phyloP scores from a whole-genome alignment of 2,797 vertebrate species.

The Enteromius paludinosus region DNA sequence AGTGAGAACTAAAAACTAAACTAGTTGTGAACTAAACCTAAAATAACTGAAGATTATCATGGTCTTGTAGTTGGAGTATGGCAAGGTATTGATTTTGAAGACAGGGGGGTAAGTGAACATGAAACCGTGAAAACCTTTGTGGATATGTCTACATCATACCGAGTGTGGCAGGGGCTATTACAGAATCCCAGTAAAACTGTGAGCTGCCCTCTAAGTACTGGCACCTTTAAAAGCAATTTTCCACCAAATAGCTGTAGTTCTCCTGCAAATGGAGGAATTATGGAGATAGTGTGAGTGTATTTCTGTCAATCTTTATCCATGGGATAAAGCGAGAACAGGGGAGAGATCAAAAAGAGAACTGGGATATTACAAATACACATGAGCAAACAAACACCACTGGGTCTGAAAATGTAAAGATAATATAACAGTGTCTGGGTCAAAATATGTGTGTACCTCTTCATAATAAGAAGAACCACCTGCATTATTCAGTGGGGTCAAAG shows the following conservation, averaged over 20 bases:
- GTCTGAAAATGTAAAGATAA: constrained; percentile 16
- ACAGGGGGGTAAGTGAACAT: constrained; percentile 22
- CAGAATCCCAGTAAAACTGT: constrained; percentile 19
- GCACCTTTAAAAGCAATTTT: constrained; percentile 40
- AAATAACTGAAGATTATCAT: constrained; percentile 25
- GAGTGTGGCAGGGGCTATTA: constrained; percentile 8
- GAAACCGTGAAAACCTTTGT: constrained; percentile 31
- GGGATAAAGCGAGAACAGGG: neutral
- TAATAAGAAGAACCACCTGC: neutral
- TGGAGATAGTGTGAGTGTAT: constrained; percentile 30
- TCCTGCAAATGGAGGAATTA: constrained; percentile 47
- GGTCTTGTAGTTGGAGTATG: neutral
- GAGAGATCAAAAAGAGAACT: constrained; percentile 28
- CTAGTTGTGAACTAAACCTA: neutral
- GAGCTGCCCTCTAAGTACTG: constrained; percentile 20
- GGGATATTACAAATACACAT: constrained; percentile 27
- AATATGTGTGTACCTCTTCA: neutral
- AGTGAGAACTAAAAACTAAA: neutral
- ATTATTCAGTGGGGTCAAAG: constrained; percentile 43
- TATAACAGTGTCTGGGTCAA: constrained; percentile 11
- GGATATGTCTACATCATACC: constrained; percentile 14
- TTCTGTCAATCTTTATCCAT: constrained; percentile 34
- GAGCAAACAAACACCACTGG: neutral
- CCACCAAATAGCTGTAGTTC: constrained; percentile 28
- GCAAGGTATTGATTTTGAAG: constrained; percentile 34